Evolutionary conservation across 2,888 invertebrate species (phyloP), one percentile per base, ranked within the genome.

Genomic region (Eupithecia inturbata): DNA sequence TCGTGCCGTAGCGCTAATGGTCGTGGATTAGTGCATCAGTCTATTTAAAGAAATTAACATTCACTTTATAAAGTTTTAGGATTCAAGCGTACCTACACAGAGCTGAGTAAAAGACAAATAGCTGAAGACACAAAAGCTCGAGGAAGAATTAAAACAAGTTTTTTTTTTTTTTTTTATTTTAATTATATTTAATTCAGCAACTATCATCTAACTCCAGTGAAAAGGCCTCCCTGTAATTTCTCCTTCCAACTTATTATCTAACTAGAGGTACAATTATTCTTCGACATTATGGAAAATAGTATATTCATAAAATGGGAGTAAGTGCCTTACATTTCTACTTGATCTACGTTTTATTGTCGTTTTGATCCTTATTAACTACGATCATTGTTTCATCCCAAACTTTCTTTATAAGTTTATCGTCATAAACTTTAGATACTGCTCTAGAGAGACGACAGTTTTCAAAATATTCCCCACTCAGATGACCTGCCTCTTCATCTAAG

Each of bases 381-480:
- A 53, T 75, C 41, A 75, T 14, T 7, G 75, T 70, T 62, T 66
- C 71, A 72, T 68, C 62, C 70, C 70, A 77, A 26, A 66, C 67
- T 67, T 45, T 68, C n/a, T 49, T 22, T 6, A 49, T 72, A 72
- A 71, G 69, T 66, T 64, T 60, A 41, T 57, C 68, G n/a, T 69
- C 6, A 36, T 71, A 71, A 0, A 96, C 96, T 7, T 93, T 95
- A 7, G 94, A 95, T 0, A 90, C 85, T 12, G 97, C 87, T 1
- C 89, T 88, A 28, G 88, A 85, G 84, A 96, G 95, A 88, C 94
- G 94, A 85, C 97, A 97, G 81, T 97, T 97, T 88, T 95, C 93
- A 80, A 95, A 97, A 84, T 97, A 97, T 88, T 96, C 96, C 64
- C 97, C 97, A 49, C 92, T 95, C 0, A 96, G 94, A 79, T 95